Evolutionary conservation across 2,113 vertebrate species (phyloP).

Genomic region (Hippocampus guttulatus): DNA sequence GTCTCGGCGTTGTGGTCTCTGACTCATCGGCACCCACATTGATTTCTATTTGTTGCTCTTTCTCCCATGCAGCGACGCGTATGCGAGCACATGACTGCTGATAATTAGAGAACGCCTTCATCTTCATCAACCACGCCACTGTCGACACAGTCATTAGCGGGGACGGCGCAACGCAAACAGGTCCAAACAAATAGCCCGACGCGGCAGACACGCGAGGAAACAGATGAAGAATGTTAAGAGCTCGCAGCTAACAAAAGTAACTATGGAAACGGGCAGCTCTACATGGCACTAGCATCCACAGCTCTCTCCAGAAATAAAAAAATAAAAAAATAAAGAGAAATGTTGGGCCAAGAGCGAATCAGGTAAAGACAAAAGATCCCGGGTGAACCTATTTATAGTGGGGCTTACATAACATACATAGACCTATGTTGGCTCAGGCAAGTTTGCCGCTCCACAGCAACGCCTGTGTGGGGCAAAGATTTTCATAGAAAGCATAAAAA

Average conservation of each 20-base stretch:
- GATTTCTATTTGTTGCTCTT: conserved; percentile 59
- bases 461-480: conserved; percentile 49
- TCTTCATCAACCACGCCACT: conserved; percentile 29
- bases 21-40: conserved; percentile 67
- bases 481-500: conserved; percentile 24
- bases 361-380: conserved; percentile 84
- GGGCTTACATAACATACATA: conserved; percentile 76
- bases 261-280: conserved; percentile 79
- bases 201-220: conserved; percentile 71
- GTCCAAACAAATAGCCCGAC: conserved; percentile 64
- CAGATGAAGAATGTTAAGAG: conserved; percentile 75
- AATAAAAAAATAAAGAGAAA: conserved; percentile 65
- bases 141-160: conserved; percentile 32
- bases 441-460: conserved; percentile 52
- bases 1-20: conserved; percentile 58
- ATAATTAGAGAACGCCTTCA: conserved; percentile 40
- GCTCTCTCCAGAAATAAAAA: conserved; percentile 75
- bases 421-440: conserved; percentile 63
- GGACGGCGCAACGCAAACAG: conserved; percentile 53
- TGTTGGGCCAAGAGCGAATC: conserved; percentile 78
- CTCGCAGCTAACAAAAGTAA: conserved; percentile 79
- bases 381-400: conserved; percentile 78
- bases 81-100: conserved; percentile 28
- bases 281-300: conserved; percentile 73
- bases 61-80: conserved; percentile 36